Evolutionary conservation across 2,888 invertebrate species (phyloP), one percentile per base, ranked within the genome.

Genomic region (Ichneumoninae sp.): DNA sequence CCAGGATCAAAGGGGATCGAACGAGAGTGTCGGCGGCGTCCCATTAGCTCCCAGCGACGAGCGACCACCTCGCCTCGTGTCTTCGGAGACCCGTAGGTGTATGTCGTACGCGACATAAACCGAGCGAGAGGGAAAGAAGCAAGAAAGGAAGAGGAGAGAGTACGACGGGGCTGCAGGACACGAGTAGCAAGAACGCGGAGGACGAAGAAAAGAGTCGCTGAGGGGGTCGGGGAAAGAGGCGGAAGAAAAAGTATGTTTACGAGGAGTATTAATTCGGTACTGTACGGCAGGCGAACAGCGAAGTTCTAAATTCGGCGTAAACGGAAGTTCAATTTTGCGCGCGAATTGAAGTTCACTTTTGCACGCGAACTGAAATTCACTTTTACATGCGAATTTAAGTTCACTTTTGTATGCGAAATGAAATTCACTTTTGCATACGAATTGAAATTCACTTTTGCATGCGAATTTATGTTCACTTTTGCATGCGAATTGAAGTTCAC

Each of bases 41-140:
- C 92, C 92, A 92, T 91, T 92, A 92, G 92, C 92, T 91, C 87
- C 91, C 91, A 91, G 85, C 89, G 91, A 91, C 89, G 89, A 89
- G 88, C 85, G 85, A 83, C 85, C 87, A 89, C 89, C 87, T 81
- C 90, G 86, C 87, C 87, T 89, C 88, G 89, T 89, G 90, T 90
- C 88, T 91, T 85, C 83, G 75, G 76, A 85, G 81, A 82, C 81
- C 69, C 71, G 80, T 75, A 74, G 74, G 83, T 73, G 78, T 81
- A 81, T 80, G 74, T 82, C 81, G 77, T 84, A 79, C 74, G 83
- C 74, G 85, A 80, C 79, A 78, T 83, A 81, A 80, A 81, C 75
- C 78, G 86, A 81, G 79, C 76, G 76, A 85, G 84, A 81, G 44
- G 69, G 81, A 75, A 60, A 54, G 52, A 70, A 80, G 73, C 77